Evolutionary conservation across 2,797 vertebrate genomes (phyloP).

Genomic region (Cryptoblepharus egeriae): DNA sequence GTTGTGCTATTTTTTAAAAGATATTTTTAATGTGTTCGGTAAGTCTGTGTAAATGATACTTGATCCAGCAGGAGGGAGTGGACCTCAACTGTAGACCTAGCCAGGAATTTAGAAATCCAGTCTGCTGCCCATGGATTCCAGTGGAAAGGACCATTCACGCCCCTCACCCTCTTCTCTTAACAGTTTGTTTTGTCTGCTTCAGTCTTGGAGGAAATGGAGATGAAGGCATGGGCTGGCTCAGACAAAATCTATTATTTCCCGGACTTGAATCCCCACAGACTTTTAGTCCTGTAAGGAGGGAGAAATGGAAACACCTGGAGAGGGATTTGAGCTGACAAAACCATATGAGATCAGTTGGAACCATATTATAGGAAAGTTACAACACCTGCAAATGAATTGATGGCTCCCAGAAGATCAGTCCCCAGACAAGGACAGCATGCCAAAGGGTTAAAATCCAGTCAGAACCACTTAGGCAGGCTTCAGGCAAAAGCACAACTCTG

Average conservation of each 20-base stretch:
- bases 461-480: not conserved
- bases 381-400: conserved; percentile 17
- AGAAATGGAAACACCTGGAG: conserved; percentile 22
- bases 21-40: not conserved
- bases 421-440: not conserved
- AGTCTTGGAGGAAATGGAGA: conserved; percentile 29
- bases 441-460: conserved; percentile 9
- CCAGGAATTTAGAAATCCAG: conserved; percentile 28
- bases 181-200: conserved; percentile 38
- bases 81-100: not conserved
- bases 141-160: conserved; percentile 4
- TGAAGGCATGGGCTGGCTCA: conserved; percentile 9
- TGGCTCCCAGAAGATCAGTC: not conserved
- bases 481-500: not conserved
- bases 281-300: not conserved
- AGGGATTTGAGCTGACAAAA: conserved; percentile 11
- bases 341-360: conserved; percentile 28
- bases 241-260: conserved; percentile 32
- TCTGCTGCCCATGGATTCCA: conserved; percentile 9
- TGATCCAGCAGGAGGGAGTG: conserved; percentile 20
- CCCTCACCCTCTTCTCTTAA: not conserved
- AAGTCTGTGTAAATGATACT: conserved; percentile 9
- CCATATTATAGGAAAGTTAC: conserved; percentile 21
- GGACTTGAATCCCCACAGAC: conserved; percentile 13
- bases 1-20: rapidly evolving